phyloP scores from a whole-genome alignment of 2,113 vertebrate species.

The Ctenodactylus gundi region DNA sequence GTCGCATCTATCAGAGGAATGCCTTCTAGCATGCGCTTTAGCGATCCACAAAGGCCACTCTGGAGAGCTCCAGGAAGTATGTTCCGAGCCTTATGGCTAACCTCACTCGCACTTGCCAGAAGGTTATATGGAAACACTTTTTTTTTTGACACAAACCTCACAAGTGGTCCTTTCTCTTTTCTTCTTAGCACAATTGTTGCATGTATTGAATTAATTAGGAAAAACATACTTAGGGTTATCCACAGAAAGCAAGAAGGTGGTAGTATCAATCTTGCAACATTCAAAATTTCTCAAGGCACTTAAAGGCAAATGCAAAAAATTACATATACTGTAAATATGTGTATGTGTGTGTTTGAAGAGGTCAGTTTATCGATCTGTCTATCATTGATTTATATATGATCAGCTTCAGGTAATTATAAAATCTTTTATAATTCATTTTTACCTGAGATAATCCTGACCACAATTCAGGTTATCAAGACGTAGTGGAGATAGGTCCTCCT shows the following conservation, averaged over 20 bases:
- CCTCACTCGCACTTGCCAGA: slow-evolving; percentile 92
- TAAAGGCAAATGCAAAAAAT: slow-evolving; percentile 72
- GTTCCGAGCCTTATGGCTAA: slow-evolving; percentile 94
- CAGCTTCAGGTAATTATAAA: slow-evolving; percentile 24
- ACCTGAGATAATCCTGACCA: not conserved
- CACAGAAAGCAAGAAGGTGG: slow-evolving; percentile 95
- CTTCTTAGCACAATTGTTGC: slow-evolving; percentile 93
- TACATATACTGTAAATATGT: not conserved
- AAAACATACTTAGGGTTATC: slow-evolving; percentile 95
- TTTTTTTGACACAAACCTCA: slow-evolving; percentile 90
- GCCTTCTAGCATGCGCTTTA: slow-evolving; percentile 70
- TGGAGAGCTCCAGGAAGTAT: slow-evolving; percentile 87
- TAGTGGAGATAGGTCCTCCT: not conserved
- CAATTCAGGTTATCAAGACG: not conserved
- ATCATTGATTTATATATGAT: too few species aligned
- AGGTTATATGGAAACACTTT: slow-evolving; percentile 92
- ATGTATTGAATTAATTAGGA: slow-evolving; percentile 95
- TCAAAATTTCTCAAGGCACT: slow-evolving; percentile 93
- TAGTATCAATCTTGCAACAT: slow-evolving; percentile 95
- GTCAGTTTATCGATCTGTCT: too few species aligned
- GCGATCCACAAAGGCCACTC: slow-evolving; percentile 92
- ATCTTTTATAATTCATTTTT: slow-evolving; percentile 71
- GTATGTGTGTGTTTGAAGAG: slow-evolving; percentile 77
- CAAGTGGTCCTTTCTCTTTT: slow-evolving; percentile 82
- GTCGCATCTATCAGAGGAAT: slow-evolving; percentile 92